These are phyloP conservation scores for Shargacucullia verbasci DNA, from an alignment of 2,888 invertebrate species.

Conservation along the genomic window DNA sequence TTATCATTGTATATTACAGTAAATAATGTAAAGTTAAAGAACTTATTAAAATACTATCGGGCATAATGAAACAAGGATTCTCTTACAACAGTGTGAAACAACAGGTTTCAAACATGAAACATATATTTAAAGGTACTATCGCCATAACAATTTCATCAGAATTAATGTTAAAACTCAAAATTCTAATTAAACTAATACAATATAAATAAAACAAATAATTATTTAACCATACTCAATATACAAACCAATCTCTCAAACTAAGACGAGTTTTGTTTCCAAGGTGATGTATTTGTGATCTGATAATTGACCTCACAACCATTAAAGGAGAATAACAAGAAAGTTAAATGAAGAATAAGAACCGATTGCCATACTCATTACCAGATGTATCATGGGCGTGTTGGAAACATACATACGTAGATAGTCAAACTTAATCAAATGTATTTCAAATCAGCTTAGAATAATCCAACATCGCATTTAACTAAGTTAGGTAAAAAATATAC, in stretches of 20 bases:
- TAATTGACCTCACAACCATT: slow-evolving; percentile 21
- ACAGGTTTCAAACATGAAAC: slow-evolving; percentile 42
- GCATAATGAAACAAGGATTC: slow-evolving; percentile 25
- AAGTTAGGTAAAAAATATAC: too few species aligned
- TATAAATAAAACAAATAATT: slow-evolving; percentile 34
- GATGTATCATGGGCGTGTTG: slow-evolving; percentile 1
- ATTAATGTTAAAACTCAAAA: slow-evolving; percentile 20
- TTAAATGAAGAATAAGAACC: neutral
- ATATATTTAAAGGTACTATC: slow-evolving; percentile 23
- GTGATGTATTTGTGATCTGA: slow-evolving; percentile 22
- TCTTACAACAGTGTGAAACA: slow-evolving; percentile 53
- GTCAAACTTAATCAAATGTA: too few species aligned
- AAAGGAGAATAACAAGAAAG: neutral
- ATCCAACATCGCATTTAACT: too few species aligned
- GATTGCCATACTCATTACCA: neutral
- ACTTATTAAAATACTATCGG: slow-evolving; percentile 21
- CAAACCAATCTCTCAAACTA: slow-evolving; percentile 23
- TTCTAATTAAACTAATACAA: slow-evolving; percentile 27
- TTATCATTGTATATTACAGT: neutral
- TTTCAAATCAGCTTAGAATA: too few species aligned
- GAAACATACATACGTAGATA: slow-evolving; percentile 4
- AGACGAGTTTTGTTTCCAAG: slow-evolving; percentile 18
- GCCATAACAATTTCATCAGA: slow-evolving; percentile 11
- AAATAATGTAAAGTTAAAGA: slow-evolving; percentile 5
- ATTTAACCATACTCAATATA: slow-evolving; percentile 33